phyloP scores from a whole-genome alignment of 2,113 vertebrate genomes.

The Microcebus tavaratra region DNA sequence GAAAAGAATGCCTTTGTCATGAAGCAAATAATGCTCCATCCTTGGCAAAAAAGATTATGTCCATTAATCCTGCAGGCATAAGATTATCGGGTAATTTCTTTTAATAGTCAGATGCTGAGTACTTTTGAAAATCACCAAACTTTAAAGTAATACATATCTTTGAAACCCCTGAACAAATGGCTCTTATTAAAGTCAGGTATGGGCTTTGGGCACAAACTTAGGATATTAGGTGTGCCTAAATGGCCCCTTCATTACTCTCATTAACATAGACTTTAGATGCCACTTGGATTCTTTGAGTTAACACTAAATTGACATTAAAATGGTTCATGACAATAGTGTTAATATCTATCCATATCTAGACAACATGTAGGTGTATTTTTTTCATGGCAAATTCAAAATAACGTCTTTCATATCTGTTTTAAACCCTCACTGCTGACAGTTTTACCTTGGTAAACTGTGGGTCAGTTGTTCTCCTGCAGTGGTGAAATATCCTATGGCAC shows the following conservation, averaged over 20 bases:
- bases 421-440: neutral
- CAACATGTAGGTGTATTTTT: neutral
- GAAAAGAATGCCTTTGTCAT: slow-evolving; percentile 3
- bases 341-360: neutral
- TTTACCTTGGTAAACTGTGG: neutral
- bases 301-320: neutral
- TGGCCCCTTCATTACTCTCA: neutral
- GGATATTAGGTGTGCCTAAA: neutral
- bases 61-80: neutral
- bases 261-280: neutral
- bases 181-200: neutral
- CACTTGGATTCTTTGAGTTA: neutral
- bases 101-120: slow-evolving; percentile 10
- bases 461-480: neutral
- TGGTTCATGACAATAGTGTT: neutral
- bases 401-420: neutral
- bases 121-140: slow-evolving; percentile 20
- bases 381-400: neutral
- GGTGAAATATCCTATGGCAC: neutral
- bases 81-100: neutral
- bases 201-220: neutral
- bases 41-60: neutral
- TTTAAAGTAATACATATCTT: neutral
- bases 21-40: neutral
- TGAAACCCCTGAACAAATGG: slow-evolving; percentile 2